Base-by-base conservation (phyloP, 2,888 invertebrate genomes). In the Coelopa pilipes region DNA sequence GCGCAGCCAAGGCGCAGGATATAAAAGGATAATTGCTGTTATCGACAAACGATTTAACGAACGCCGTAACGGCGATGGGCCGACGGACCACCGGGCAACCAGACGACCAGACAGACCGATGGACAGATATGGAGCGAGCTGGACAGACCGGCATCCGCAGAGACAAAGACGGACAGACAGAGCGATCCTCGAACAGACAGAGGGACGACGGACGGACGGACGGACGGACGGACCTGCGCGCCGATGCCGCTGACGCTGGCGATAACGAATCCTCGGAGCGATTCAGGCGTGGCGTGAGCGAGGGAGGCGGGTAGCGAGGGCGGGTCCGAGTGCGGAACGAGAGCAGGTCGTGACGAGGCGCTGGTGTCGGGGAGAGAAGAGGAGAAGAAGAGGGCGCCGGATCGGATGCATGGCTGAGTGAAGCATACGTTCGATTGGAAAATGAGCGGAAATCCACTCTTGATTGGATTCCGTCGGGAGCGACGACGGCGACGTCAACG, bases 21-120 rank as follows among this genome's bases (percentile, higher is more conserved):
- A 69, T 80, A 82, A 83, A 82, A 81, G 80, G 80, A 80, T 83
- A 82, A 82, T 83, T 80, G 81, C 82, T 82, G 80, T 81, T 83
- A 83, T 83, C 82, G 83, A 80, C 80, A 81, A 80, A 77, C 79
- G 80, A 78, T 78, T 76, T 80, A 80, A 81, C 80, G 76, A 66
- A 63, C 73, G 63, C 17, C 53, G 47, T 69, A 65, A 65, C 24
- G 19, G n/a, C 46, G 34, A 19, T 34, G 34, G 34, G 7, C 34
- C 2, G 34, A 34, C 60, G 57, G 17, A 57, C 68, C 45, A 34
- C 13, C 15, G 17, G n/a, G 21, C 45, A 19, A 12, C 55, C 5
- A 53, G 46, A 45, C 21, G 13, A 46, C 12, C 10, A 63, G 24
- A 34, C 34, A 34, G 34, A 34, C 34, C 2, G 7, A 2, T 34